Evolutionary conservation across 23 tunicate species (phyloP).

Genomic region (Clavelina lepadiformis): DNA sequence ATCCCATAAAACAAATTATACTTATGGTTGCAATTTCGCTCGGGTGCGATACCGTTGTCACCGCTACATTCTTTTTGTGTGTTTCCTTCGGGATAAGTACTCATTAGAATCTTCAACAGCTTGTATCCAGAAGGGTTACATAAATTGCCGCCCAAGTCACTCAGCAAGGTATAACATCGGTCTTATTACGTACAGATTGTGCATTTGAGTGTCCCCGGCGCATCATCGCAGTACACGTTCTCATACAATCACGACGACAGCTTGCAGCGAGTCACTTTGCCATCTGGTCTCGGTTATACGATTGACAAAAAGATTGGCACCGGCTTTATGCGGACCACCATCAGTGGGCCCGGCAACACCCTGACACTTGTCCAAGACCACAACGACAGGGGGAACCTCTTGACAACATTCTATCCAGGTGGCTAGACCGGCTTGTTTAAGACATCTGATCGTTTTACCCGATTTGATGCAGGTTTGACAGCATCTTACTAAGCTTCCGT

Average conservation of each 20-base stretch:
- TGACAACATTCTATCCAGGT: conserved; percentile 51
- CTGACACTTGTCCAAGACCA: conserved; percentile 17
- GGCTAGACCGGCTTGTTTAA: no score
- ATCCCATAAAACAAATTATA: no score
- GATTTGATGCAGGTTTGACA: background rate
- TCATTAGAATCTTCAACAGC: no score
- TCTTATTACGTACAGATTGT: conserved; percentile 47
- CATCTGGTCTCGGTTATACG: conserved; percentile 49
- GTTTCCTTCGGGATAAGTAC: no score
- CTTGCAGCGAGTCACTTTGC: conserved; percentile 46
- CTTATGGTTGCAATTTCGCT: no score
- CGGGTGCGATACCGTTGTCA: no score
- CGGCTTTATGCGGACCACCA: conserved; percentile 61
- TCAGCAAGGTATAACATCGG: background rate
- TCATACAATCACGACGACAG: conserved; percentile 35
- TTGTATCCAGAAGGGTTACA: no score
- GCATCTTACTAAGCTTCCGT: background rate
- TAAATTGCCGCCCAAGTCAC: background rate
- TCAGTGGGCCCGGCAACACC: conserved; percentile 24
- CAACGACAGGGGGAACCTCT: conserved; percentile 30
- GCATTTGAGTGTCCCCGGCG: conserved; percentile 24
- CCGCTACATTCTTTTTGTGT: no score
- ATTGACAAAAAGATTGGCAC: conserved; percentile 43
- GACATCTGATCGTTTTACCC: background rate
- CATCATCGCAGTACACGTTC: conserved; percentile 47